A percentile compares a stretch with the other conserved stretches of the same genome.
Conservation (phyloP, 2,113 vertebrate species). For the Scartelaos histophorus region DNA sequence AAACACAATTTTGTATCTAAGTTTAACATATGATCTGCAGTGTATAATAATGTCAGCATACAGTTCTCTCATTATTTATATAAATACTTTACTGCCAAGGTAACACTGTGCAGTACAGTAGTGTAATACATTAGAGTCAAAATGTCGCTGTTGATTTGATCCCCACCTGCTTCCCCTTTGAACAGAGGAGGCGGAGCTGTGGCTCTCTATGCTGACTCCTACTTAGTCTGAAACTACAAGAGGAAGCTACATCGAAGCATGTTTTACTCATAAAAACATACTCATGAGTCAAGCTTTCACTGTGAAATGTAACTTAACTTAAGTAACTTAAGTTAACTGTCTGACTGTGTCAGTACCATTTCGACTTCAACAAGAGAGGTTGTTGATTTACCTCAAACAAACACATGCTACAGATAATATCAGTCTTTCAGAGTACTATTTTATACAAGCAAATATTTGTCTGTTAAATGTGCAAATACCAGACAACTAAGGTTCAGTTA, state of each 20-base stretch:
- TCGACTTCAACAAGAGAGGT: not conserved
- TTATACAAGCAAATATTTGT: not conserved
- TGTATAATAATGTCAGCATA: too few species aligned
- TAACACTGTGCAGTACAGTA: not conserved
- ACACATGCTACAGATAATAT: too few species aligned
- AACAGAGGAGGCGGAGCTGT: constrained; percentile 54
- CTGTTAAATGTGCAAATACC: not conserved
- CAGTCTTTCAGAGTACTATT: too few species aligned
- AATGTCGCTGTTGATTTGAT: constrained; percentile 13
- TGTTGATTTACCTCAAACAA: not conserved
- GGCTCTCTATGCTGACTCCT: constrained; percentile 59
- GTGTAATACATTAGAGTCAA: not conserved
- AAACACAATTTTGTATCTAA: too few species aligned
- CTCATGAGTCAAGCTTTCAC: not conserved
- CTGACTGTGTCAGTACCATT: not conserved
- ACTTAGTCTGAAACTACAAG: constrained; percentile 45
- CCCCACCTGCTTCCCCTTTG: constrained; percentile 55
- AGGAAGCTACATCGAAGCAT: constrained; percentile 45
- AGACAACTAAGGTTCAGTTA: not conserved
- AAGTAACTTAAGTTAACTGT: not conserved
- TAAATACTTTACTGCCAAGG: not conserved
- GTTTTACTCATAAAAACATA: constrained; percentile 13
- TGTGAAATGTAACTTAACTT: constrained; percentile 8
- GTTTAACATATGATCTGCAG: too few species aligned
- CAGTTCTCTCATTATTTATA: too few species aligned